A percentile compares a stretch with the other conserved stretches of the same genome.
These are phyloP conservation scores for Aleiodes leptofemur DNA, from an alignment of 2,888 invertebrate species.

Conservation along the genomic window DNA sequence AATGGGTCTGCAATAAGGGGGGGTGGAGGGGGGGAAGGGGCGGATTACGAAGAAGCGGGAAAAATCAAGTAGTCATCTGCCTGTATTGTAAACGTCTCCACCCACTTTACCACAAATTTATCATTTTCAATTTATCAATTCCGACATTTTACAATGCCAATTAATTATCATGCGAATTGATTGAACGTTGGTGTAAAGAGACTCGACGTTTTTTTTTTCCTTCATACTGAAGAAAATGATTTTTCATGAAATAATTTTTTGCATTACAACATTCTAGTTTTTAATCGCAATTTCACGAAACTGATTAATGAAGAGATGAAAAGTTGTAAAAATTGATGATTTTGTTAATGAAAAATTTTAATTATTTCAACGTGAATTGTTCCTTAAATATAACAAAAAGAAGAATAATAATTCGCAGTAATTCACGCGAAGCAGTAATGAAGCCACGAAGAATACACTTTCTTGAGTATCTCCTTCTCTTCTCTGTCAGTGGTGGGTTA, in stretches of 20 bases:
- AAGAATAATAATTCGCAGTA: slow-evolving; percentile 22
- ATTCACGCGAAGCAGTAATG: slow-evolving; percentile 22
- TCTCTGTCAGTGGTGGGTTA: slow-evolving; percentile 57
- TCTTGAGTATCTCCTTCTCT: no score
- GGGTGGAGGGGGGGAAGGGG: not conserved
- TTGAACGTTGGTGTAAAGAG: no score
- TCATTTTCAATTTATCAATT: not conserved
- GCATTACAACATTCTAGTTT: no score
- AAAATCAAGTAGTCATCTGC: not conserved
- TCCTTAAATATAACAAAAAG: not conserved
- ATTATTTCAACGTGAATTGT: not conserved
- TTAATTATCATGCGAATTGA: no score
- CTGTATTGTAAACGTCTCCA: not conserved
- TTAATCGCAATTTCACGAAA: no score
- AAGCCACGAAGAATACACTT: slow-evolving; percentile 36
- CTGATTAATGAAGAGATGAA: no score
- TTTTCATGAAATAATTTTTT: no score
- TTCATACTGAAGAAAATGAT: no score
- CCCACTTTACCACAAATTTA: not conserved
- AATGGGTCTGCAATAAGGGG: slow-evolving; percentile 22
- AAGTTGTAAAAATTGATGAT: no score
- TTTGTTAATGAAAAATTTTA: slow-evolving; percentile 1
- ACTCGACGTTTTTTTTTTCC: no score
- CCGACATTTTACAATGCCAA: no score
- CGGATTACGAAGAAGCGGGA: not conserved